Evolutionary conservation across 37 sponge, comb jelly and placozoan genomes (phyloP), one percentile per base, ranked within the genome.

Genomic region (Sycon ciliatum): DNA sequence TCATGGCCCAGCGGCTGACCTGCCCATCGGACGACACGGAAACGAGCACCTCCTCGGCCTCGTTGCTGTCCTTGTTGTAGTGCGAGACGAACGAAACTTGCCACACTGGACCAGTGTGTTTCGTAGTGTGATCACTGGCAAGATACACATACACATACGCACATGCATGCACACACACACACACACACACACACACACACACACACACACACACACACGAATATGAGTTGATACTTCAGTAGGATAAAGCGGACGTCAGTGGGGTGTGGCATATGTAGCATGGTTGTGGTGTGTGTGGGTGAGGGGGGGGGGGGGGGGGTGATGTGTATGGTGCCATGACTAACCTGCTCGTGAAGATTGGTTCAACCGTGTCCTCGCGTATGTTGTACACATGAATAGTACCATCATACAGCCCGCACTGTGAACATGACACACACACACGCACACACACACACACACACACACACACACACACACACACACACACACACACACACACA

Each of bases 361-460:
- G n/a, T n/a, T n/a, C n/a, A n/a, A n/a, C n/a, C n/a, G n/a, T n/a
- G n/a, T n/a, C n/a, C n/a, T 71, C 79, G 20, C 90, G 71, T 3
- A 79, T 72, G 75, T 97, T 86, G 74, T 85, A 92, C 9, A 97
- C 58, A 0, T 72, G 65, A 23, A 97, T 66, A 39, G 62, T 77
- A 3, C 99, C 99, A 81, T 86, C 82, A 54, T 82, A 89, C 69
- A 97, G 90, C 1, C 91, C 94, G 78, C 81, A 88, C 92, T 91
- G 68, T 22, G 40, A 16, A 34, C 42, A 35, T 46, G 26, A n/a
- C n/a, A n/a, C n/a, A n/a, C n/a, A n/a, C n/a, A n/a, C n/a, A n/a
- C n/a, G n/a, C n/a, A n/a, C n/a, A n/a, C n/a, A n/a, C n/a, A n/a
- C n/a, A n/a, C n/a, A n/a, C n/a, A n/a, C n/a, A n/a, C n/a, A n/a